Percentiles rank a stretch among this genome's conserved stretches.
These are phyloP conservation scores for Paratilapia polleni DNA, from an alignment of 2,113 vertebrate genomes.

Conservation along the genomic window DNA sequence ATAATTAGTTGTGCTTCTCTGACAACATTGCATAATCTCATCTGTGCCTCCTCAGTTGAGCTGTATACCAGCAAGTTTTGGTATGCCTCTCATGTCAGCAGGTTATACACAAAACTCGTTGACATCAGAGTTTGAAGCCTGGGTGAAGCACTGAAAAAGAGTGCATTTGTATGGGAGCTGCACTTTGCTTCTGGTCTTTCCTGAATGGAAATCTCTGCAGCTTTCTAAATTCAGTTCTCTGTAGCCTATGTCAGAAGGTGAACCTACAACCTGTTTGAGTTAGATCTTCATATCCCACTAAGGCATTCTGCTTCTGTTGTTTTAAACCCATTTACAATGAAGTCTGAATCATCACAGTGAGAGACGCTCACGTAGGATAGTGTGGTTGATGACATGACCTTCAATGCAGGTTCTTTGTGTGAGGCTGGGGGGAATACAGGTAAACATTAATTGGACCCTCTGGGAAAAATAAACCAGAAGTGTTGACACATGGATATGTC, in stretches of 20 bases:
- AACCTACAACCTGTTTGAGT: not conserved
- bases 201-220: constrained; percentile 21
- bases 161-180: not conserved
- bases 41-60: constrained; percentile 42
- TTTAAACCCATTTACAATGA: constrained; percentile 4
- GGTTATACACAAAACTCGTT: constrained; percentile 46
- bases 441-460: constrained; percentile 53
- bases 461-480: constrained; percentile 53
- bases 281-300: not conserved
- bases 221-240: not conserved
- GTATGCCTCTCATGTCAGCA: constrained; percentile 51
- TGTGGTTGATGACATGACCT: constrained; percentile 39
- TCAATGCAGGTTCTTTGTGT: constrained; percentile 23
- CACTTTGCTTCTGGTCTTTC: constrained; percentile 14
- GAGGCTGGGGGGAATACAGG: constrained; percentile 24
- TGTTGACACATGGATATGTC: constrained; percentile 52
- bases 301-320: not conserved
- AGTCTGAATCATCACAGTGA: constrained; percentile 11
- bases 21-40: constrained; percentile 60
- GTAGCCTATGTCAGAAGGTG: not conserved
- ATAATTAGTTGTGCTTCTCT: constrained; percentile 62
- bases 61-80: constrained; percentile 24
- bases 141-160: constrained; percentile 19
- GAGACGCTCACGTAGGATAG: constrained; percentile 20
- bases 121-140: constrained; percentile 48